Percentiles rank a stretch among this genome's conserved stretches.
Conservation (phyloP, 2,113 vertebrate genomes). For the Chaetops frenatus region DNA sequence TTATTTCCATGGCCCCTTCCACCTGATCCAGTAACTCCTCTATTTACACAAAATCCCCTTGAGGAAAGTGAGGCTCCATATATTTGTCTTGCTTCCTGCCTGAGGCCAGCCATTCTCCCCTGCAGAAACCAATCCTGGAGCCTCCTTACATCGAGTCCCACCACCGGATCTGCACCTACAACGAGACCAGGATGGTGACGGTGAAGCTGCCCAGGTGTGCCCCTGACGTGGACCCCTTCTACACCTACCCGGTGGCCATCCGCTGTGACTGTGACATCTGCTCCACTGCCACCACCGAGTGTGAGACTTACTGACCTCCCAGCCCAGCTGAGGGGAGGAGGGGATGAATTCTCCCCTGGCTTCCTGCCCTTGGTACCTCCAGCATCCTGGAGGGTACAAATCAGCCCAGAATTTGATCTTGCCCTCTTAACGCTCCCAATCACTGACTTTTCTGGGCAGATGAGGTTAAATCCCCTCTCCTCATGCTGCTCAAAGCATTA, state of each 20-base stretch:
- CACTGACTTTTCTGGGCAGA: background rate
- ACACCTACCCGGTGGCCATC: slow-evolving; percentile 85
- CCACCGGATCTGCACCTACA: slow-evolving; percentile 90
- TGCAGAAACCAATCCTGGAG: slow-evolving; percentile 84
- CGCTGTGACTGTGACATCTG: slow-evolving; percentile 86
- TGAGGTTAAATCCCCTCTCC: background rate
- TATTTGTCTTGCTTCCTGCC: background rate
- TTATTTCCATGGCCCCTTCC: background rate
- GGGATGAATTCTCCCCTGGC: background rate
- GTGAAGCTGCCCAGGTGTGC: slow-evolving; percentile 83
- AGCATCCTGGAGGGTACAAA: background rate
- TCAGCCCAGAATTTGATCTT: background rate
- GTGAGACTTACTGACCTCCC: slow-evolving; percentile 74
- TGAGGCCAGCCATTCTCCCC: background rate
- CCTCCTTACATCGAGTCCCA: slow-evolving; percentile 85
- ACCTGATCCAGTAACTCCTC: background rate
- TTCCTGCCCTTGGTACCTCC: background rate
- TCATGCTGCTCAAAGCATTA: background rate
- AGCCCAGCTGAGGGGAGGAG: accelerated
- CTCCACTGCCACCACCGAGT: slow-evolving; percentile 83
- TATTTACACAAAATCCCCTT: background rate
- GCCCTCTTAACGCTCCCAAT: background rate
- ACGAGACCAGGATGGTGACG: slow-evolving; percentile 77
- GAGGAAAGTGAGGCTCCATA: background rate
- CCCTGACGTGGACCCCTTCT: slow-evolving; percentile 75